These are phyloP conservation scores for Pycnomerus fuliginosus DNA, from an alignment of 2,888 invertebrate species.

Conservation along the genomic window DNA sequence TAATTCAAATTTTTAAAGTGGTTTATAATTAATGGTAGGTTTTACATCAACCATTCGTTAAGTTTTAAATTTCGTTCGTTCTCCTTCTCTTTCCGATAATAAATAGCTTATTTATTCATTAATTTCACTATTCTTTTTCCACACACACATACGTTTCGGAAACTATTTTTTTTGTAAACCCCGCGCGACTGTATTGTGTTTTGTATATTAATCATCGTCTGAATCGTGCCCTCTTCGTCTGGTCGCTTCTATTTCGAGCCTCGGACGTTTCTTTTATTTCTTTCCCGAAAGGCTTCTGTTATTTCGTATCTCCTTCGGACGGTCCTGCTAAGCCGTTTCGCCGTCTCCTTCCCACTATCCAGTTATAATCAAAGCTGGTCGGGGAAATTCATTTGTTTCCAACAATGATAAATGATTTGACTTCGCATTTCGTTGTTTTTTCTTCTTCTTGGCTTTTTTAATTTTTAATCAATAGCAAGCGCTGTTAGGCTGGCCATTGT, in stretches of 20 bases:
- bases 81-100: conserved; percentile 32
- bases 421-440: conserved; percentile 34
- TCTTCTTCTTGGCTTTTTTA: conserved; percentile 30
- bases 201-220: conserved; percentile 46
- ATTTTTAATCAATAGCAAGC: conserved; percentile 32
- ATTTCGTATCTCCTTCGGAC: conserved; percentile 15
- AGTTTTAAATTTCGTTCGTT: conserved; percentile 25
- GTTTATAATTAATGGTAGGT: conserved; percentile 38
- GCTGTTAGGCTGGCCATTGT: no score
- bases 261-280: conserved; percentile 18
- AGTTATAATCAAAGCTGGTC: conserved; percentile 46
- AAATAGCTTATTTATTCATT: conserved; percentile 43
- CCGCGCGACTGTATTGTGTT: conserved; percentile 33
- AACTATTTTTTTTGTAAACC: conserved; percentile 7
- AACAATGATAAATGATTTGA: conserved; percentile 51
- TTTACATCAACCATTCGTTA: conserved; percentile 31
- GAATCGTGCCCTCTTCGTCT: conserved; percentile 22
- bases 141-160: conserved; percentile 21
- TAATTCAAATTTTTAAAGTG: conserved; percentile 21
- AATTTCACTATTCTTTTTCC: conserved; percentile 33
- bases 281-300: conserved; percentile 22
- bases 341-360: conserved; percentile 42
- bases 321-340: no score
- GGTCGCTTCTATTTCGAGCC: conserved; percentile 20
- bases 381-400: conserved; percentile 51